A percentile compares a stretch with the other conserved stretches of the same genome.
phyloP scores from a whole-genome alignment of 2,113 vertebrate species.

The Tichodroma muraria region DNA sequence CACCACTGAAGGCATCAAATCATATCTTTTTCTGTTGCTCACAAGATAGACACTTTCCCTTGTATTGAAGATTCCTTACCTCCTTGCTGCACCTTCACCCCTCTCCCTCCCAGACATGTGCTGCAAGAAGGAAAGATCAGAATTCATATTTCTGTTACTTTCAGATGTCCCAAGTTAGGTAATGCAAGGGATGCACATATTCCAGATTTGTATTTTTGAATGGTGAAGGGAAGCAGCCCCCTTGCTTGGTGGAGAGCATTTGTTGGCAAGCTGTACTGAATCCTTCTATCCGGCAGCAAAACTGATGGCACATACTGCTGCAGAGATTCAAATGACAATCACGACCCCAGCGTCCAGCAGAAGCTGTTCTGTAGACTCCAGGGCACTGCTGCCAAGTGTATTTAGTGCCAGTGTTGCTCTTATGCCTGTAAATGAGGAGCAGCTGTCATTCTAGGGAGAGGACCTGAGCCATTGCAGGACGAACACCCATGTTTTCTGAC shows the following conservation, averaged over 20 bases:
- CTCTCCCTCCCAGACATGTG: neutral
- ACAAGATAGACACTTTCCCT: neutral
- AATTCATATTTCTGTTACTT: neutral
- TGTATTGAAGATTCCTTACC: neutral
- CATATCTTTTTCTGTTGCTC: neutral
- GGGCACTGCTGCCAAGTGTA: neutral
- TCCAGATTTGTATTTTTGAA: neutral
- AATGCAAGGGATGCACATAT: neutral
- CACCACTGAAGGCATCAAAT: neutral
- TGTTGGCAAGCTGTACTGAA: neutral
- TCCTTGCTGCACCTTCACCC: neutral
- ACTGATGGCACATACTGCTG: neutral
- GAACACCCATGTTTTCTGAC: neutral
- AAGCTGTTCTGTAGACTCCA: neutral
- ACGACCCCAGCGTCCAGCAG: neutral
- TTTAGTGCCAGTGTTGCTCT: neutral
- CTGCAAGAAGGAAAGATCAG: neutral
- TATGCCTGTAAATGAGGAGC: neutral
- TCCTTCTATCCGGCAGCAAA: neutral
- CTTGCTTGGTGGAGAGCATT: neutral
- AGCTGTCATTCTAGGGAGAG: neutral
- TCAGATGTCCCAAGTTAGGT: neutral
- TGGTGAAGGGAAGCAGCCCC: neutral
- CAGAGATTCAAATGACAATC: neutral
- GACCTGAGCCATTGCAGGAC: neutral